Evolutionary conservation across 2,797 vertebrate genomes (phyloP).

Genomic region (Megaceryle alcyon): DNA sequence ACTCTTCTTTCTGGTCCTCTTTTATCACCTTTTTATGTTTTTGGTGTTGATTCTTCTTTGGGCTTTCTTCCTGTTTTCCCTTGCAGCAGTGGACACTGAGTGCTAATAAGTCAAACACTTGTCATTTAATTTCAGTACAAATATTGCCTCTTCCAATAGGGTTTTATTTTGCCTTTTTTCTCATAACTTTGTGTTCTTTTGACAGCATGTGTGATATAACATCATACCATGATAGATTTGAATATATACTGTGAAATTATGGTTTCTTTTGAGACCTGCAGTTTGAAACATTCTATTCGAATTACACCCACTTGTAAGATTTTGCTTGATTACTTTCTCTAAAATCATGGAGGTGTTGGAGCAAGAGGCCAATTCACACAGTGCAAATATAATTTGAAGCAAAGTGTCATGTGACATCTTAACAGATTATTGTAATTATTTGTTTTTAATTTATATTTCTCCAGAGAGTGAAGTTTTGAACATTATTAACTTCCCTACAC

Average conservation of each 20-base stretch:
- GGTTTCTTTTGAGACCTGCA: not conserved
- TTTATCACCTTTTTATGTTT: not conserved
- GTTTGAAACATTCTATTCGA: not conserved
- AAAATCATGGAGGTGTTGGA: not conserved
- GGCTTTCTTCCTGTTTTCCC: not conserved
- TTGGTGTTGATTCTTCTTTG: not conserved
- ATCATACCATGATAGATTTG: not conserved
- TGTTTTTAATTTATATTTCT: not conserved
- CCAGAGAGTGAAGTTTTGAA: not conserved
- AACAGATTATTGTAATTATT: not conserved
- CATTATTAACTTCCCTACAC: not conserved
- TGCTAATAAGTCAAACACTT: not conserved
- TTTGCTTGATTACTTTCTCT: not conserved
- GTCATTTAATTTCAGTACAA: not conserved
- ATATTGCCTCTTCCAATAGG: not conserved
- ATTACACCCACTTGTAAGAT: not conserved
- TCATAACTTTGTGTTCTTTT: not conserved
- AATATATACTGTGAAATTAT: not conserved
- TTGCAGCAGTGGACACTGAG: not conserved
- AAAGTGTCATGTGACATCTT: not conserved
- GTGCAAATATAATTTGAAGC: not conserved
- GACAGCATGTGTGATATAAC: not conserved
- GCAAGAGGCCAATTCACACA: not conserved
- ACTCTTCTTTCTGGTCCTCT: not conserved
- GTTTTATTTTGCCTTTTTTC: not conserved